Evolutionary conservation across 2,797 vertebrate genomes (phyloP), one percentile per base, ranked within the genome.

Genomic region (Myotis pilosus): DNA sequence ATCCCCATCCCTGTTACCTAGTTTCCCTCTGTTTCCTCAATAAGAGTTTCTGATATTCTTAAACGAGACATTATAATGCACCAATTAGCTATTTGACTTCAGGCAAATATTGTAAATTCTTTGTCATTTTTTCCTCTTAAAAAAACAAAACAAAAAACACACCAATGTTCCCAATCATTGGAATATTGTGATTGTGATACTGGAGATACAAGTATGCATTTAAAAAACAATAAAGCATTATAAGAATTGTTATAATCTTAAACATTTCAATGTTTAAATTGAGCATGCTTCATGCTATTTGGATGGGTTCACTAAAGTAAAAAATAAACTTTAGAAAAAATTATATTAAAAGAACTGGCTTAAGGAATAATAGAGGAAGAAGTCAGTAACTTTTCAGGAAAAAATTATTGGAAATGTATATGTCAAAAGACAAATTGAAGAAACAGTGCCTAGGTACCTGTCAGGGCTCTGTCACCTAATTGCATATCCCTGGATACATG

Each of bases 251-350:
- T 75, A n/a, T 71, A 80, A 64, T 83, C 41, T 74, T 91, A 76
- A 81, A 92, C 44, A 3, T 88, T 51, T n/a, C 1, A 38, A 1
- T n/a, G 84, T 90, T 85, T 71, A 89, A 71, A 47, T n/a, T 53
- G 69, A 81, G 7, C 17, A 84, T 92, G 23, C 2, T 36, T 49
- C 55, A 76, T 25, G 25, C 2, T 11, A 38, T 72, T 30, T 22
- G 5, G 19, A 20, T 62, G 22, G 8, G 22, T 86, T 89, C 6
- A 71, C 12, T 49, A 75, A 71, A 91, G 19, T 49, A 80, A 60
- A 75, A 94, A 91, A 69, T 23, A 13, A 92, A 66, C n/a, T 44
- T 87, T 78, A 7, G 13, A 17, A 33, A 36, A 51, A 82, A 80
- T 4, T 16, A 10, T 57, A n/a, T 28, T 72, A 17, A 82, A 85